These are phyloP conservation scores for Stichopus horrens DNA, from an alignment of 53 echinoderm and acorn worm species.

Conservation along the genomic window DNA sequence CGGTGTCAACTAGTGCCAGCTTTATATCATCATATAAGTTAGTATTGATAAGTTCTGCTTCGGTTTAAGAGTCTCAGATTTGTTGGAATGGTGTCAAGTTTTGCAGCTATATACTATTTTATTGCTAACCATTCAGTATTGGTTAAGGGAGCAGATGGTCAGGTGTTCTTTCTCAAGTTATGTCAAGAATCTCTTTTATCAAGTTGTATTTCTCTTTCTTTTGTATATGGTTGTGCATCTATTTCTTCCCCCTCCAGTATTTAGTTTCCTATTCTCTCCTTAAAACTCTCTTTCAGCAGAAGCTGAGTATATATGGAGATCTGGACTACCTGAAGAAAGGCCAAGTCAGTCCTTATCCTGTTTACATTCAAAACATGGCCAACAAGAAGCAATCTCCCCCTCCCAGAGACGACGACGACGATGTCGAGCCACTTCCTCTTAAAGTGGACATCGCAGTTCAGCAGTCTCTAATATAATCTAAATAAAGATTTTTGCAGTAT, in stretches of 20 bases:
- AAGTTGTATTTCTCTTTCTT: background rate
- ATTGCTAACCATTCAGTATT: too few relatives aligned
- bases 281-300: slow-evolving; percentile 44
- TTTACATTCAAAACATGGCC: slow-evolving; percentile 73
- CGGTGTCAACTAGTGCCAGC: too few relatives aligned
- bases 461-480: slow-evolving; percentile 72
- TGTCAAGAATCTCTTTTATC: background rate
- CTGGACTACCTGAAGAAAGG: slow-evolving; percentile 73
- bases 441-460: slow-evolving; percentile 73
- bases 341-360: slow-evolving; percentile 60
- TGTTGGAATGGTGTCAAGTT: too few relatives aligned
- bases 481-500: background rate
- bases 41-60: too few relatives aligned
- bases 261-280: background rate
- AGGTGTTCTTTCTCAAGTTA: background rate
- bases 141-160: too few relatives aligned
- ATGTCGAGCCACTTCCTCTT: slow-evolving; percentile 80
- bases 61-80: too few relatives aligned
- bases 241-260: background rate
- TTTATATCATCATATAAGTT: too few relatives aligned
- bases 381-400: slow-evolving; percentile 42
- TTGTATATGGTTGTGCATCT: background rate
- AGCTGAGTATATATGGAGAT: slow-evolving; percentile 88
- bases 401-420: slow-evolving; percentile 63
- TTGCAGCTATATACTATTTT: too few relatives aligned